Evolutionary conservation across 92 coral and sea anemone species (phyloP).

Genomic region (Porites cylindrica): DNA sequence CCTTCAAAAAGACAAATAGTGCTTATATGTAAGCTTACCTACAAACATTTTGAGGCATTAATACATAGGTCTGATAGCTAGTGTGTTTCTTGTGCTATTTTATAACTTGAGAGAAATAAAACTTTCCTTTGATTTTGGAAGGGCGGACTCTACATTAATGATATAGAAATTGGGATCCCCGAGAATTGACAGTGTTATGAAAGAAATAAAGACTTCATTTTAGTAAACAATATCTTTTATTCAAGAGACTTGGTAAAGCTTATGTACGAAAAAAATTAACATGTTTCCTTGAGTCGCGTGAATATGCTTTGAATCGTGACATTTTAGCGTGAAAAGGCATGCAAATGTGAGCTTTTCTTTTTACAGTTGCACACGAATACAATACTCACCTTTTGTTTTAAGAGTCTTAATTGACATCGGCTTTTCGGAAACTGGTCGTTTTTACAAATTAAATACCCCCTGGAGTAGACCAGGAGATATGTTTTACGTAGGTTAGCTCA

Average conservation of each 20-base stretch:
- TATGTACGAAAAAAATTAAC: neutral
- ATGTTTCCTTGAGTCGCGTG: neutral
- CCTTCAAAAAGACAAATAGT: neutral
- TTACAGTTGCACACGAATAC: neutral
- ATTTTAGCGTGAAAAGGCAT: constrained; percentile 19
- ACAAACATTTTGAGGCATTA: too few relatives aligned
- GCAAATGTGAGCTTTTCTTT: constrained; percentile 5
- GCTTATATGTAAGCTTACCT: neutral
- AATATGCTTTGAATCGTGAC: neutral
- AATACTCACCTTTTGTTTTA: neutral
- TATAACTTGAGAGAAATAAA: neutral
- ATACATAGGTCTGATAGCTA: neutral
- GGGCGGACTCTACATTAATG: neutral
- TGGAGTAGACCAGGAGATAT: too few relatives aligned
- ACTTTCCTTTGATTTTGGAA: neutral
- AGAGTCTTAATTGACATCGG: too few relatives aligned
- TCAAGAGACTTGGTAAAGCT: neutral
- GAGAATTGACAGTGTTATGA: neutral
- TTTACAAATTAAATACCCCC: too few relatives aligned
- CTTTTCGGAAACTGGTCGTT: too few relatives aligned
- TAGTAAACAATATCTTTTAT: neutral
- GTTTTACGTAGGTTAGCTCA: too few relatives aligned
- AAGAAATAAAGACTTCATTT: neutral
- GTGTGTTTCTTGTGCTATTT: neutral
- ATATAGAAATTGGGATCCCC: constrained; percentile 1